Evolutionary conservation across 2,113 vertebrate genomes (phyloP), one percentile per base, ranked within the genome.

Genomic region (Notarius lentiginosus): DNA sequence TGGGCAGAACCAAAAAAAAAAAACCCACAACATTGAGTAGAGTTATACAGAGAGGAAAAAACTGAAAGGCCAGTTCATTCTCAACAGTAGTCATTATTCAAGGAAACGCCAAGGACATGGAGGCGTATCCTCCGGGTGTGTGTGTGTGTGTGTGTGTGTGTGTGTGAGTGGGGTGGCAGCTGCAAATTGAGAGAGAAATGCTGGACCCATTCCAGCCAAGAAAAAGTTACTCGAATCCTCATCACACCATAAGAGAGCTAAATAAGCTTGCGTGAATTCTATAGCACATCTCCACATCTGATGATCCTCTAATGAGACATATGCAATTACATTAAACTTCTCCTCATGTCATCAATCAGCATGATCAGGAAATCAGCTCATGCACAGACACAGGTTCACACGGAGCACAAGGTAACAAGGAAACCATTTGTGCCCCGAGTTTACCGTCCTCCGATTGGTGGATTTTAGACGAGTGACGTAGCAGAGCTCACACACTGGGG

Each of bases 11-110:
- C 1, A 5, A 77, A 58, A 18, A 83, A 15, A 61, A 22, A 60
- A 18, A 41, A 41, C 30, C n/a, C n/a, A n/a, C n/a, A 41, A 41
- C 3, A 4, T 41, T 41, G 41, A 41, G 41, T 41, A 41, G 41
- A 41, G 41, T 2, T 41, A 41, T 41, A 47, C n/a, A n/a, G 30
- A 55, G 53, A 12, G 24, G 12, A 15, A 76, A 47, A 76, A 2
- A 53, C 49, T 4, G 49, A 79, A 27, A 79, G 8, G 24, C 24
- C 18, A 58, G 53, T 34, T 34, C 3, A 79, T 11, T 58, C 27
- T 60, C 27, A 79, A 79, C 77, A 79, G 53, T 34, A 79, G 55
- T 9, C 27, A 55, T 79, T 60, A 34, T 79, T 79, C n/a, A 55
- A 56, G 30, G 77, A 22, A 20, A 30, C 27, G 10, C 15, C 7